Conservation (phyloP, 2,888 invertebrate genomes). For the Gortyna flavago region DNA sequence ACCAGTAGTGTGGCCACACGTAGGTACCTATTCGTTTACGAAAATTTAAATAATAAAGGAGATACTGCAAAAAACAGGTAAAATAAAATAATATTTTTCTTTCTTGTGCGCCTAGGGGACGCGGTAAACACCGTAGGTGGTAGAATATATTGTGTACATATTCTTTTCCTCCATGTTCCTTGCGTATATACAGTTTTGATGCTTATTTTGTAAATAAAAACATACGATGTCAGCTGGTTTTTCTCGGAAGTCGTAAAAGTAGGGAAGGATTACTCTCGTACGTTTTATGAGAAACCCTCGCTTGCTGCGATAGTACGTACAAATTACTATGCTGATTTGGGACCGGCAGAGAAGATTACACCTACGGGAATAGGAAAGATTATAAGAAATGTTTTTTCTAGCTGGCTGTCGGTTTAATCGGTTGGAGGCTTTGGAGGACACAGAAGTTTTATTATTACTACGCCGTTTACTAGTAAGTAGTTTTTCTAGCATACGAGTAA, state of each 20-base stretch:
- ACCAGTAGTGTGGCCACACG: conserved; percentile 10
- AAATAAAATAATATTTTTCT: conserved; percentile 67
- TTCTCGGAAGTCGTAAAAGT: conserved; percentile 63
- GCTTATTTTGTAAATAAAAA: conserved; percentile 65
- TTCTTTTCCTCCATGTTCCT: conserved; percentile 47
- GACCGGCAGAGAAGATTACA: conserved; percentile 33
- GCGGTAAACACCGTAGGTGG: conserved; percentile 66
- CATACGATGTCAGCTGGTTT: conserved; percentile 58
- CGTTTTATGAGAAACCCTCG: conserved; percentile 58
- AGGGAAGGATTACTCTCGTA: conserved; percentile 58
- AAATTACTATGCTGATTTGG: conserved; percentile 62
- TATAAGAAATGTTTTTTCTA: conserved; percentile 1
- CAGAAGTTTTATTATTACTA: neutral
- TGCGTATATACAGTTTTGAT: conserved; percentile 53
- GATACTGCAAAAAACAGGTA: conserved; percentile 61
- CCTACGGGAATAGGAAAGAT: neutral
- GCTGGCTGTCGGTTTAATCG: neutral
- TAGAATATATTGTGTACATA: conserved; percentile 63
- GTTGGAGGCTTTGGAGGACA: neutral
- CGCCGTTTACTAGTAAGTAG: neutral
- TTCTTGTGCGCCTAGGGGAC: conserved; percentile 60
- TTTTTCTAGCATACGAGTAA: too few relatives aligned
- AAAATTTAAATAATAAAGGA: conserved; percentile 66
- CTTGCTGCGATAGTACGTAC: conserved; percentile 26
- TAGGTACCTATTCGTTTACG: conserved; percentile 37